Evolutionary conservation across 2,888 invertebrate species (phyloP), one percentile per base, ranked within the genome.

Genomic region (Caenorhabditis afra): DNA sequence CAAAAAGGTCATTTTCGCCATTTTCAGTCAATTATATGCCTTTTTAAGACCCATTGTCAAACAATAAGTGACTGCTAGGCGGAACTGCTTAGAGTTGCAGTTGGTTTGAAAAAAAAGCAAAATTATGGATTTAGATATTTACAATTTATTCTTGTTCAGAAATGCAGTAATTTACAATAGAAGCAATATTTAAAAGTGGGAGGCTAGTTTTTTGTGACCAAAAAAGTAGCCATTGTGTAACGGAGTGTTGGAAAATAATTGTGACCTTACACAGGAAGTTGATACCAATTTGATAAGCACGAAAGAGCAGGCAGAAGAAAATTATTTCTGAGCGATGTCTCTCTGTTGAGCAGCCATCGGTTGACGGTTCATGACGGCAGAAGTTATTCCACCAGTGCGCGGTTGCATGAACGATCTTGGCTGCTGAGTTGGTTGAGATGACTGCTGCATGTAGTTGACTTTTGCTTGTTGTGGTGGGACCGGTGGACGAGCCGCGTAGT

Each of bases 181-280:
- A 29, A 29, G 29, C 74, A 67, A 75, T 75, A 75, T 75, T 59
- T 66, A 59, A 35, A 37, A 37, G 20, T 35, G 37, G 18, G 11
- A 11, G 49, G 14, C 73, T 23, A 47, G n/a, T 65, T 61, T 74
- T 74, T 59, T 66, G 65, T 75, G 74, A 75, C 74, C 65, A 75
- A 73, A 73, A 73, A 71, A 71, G 62, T 57, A 62, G 74, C 66
- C 52, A 47, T 16, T 62, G 55, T 67, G 52, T 55, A 22, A 57
- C 12, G 47, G 37, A 50, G 44, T 22, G 41, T 20, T 5, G 39
- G n/a, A 10, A 57, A n/a, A 16, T 16, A 45, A 39, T 44, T 62
- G 74, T 67, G 74, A 75, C 67, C 66, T 66, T 66, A 66, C 66
- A 67, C 66, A 47, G 55, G 74, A 41, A 23, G 12, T 1, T 8